Base-by-base conservation (phyloP, 2,797 vertebrate species). In the Centropyge bicolor region DNA sequence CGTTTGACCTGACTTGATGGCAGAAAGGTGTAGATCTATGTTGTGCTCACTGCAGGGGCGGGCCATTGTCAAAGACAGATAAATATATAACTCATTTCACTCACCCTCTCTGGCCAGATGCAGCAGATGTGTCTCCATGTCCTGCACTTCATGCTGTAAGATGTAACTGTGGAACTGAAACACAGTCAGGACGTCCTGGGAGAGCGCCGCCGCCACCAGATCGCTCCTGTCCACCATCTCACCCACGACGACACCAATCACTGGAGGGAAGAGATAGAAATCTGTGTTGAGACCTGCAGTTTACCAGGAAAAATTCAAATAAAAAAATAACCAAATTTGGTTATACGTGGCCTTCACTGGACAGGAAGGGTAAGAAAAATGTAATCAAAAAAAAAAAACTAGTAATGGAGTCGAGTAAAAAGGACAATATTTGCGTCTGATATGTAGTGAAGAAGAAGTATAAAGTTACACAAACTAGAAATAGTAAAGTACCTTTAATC, bases 121-220 rank as follows among this genome's bases (percentile, higher is more conserved):
- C 76, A 96, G 91, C 90, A 99, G 92, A 84, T 98, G 96, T 36
- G 91, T 95, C 91, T 96, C 95, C 83, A 99, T 96, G 92, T 98
- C 96, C 19, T 82, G 93, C 16, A 98, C 93, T 0, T 93, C 92
- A 17, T 96, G 96, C 76, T 96, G 95, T 3, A 95, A 83, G 76
- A 97, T 94, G 83, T 98, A 99, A 81, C 89, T 91, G 91, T 97
- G 94, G 83, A 98, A 99, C 94, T 99, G 98, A 91, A 99, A 99
- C 81, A 99, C 95, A 0, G 98, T 99, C 59, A 99, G 91, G 73
- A 97, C 95, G 79, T 99, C 98, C 0, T 95, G 96, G 69, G 95
- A 91, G 73, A 97, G 91, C 62, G 91, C 92, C 20, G 94, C 92
- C 16, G 91, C 87, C 51, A 93, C 88, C n/a, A 96, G 93, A 72